Base-by-base conservation (phyloP, 2,888 invertebrate genomes). In the Agrochola macilenta region DNA sequence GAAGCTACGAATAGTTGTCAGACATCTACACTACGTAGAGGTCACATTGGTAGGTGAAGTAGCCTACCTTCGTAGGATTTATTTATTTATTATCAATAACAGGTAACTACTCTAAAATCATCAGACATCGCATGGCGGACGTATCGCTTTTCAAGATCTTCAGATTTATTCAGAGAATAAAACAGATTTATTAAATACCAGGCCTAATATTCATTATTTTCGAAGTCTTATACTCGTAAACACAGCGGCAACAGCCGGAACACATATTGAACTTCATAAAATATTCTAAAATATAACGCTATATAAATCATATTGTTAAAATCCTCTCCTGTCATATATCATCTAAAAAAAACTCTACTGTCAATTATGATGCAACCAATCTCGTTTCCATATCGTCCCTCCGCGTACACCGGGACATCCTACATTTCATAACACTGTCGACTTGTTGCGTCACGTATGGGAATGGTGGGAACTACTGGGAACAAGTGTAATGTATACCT, bases 381-480 rank as follows among this genome's bases (percentile, higher is more conserved):
- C 30, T 71, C 78, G 81, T 77, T 60, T 17, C 17, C 30, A 70
- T 71, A 64, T 74, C 82, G 83, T 69, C 72, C 76, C 70, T 72
- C 69, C n/a, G 23, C 26, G 79, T 86, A 63, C 30, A 70, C 58
- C 82, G 87, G 89, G 87, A 89, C 88, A 81, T 90, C 90, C 90
- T 87, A 81, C 11, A 64, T 76, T 83, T 39, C 79, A 74, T 73
- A 84, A 78, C 49, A 14, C 5, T 58, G 75, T 64, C 2, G 7
- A 68, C 26, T 60, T 60, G 70, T 85, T 82, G 63, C 70, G 70
- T 85, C 58, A 81, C 12, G 17, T 11, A 30, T 61, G 85, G 74
- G 81, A 61, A 26, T n/a, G 11, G 20, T 79, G 80, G 63, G 72
- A 68, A 54, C 30, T 2, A n/a, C 26, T 30, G 4, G 23, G 14